Evolutionary conservation across 2,113 vertebrate species (phyloP).

Genomic region (Argyrosomus japonicus): DNA sequence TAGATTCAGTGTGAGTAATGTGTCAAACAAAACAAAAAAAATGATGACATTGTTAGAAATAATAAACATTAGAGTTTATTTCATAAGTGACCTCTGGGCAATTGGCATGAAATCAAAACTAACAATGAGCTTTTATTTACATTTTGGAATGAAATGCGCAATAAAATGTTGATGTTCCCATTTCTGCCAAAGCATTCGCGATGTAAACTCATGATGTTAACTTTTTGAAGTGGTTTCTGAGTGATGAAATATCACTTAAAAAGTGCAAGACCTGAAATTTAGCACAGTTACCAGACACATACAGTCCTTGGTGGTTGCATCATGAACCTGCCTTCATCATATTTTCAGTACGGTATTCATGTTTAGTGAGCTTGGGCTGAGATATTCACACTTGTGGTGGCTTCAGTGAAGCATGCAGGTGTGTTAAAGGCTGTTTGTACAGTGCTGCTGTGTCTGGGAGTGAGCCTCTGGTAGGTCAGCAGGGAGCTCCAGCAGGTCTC

Average conservation of each 20-base stretch:
- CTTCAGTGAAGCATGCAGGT: slow-evolving; percentile 76
- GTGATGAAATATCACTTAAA: not conserved
- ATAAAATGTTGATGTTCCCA: not conserved
- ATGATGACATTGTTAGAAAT: not conserved
- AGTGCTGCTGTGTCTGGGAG: slow-evolving; percentile 50
- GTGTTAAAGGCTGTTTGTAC: slow-evolving; percentile 67
- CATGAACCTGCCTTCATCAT: slow-evolving; percentile 56
- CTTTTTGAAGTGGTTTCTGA: not conserved
- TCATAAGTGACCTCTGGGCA: not conserved
- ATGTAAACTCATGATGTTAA: not conserved
- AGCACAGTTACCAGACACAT: not conserved
- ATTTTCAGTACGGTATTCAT: slow-evolving; percentile 62
- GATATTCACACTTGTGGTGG: slow-evolving; percentile 70
- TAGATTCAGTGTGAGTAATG: not conserved
- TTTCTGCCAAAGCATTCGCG: not conserved
- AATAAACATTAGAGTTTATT: not conserved
- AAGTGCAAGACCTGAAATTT: not conserved
- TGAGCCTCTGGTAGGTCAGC: slow-evolving; percentile 52
- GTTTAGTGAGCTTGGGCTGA: slow-evolving; percentile 68
- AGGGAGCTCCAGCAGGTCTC: slow-evolving; percentile 48
- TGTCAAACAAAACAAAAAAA: not conserved
- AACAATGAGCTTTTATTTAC: not conserved
- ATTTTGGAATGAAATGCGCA: not conserved
- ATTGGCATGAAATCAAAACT: not conserved
- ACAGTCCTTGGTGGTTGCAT: slow-evolving; percentile 8